phyloP scores from a whole-genome alignment of 2,797 vertebrate species.

The Eleutherodactylus coqui region DNA sequence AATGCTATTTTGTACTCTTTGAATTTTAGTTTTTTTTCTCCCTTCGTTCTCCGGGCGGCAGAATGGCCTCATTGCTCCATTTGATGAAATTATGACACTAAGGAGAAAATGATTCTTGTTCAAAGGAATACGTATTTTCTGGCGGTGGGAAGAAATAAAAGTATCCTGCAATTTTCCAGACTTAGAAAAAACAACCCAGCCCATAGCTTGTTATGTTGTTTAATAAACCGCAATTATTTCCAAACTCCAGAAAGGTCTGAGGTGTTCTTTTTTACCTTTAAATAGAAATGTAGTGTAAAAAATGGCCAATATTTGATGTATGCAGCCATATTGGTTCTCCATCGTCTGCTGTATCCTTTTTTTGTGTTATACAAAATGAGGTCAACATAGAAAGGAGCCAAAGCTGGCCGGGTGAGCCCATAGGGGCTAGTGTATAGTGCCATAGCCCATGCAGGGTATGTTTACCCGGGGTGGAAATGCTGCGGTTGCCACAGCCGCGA shows the following conservation, averaged over 20 bases:
- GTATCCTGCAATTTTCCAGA: neutral
- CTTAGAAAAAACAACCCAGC: neutral
- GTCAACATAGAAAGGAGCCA: neutral
- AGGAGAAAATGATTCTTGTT: slow-evolving; percentile 40
- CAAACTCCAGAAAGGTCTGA: neutral
- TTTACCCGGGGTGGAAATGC: too few species aligned
- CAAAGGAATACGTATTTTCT: slow-evolving; percentile 9
- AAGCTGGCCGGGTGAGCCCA: too few species aligned
- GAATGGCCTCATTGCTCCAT: slow-evolving; percentile 32
- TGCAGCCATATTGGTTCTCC: neutral
- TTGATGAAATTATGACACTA: slow-evolving; percentile 37
- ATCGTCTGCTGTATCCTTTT: neutral
- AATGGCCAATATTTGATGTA: neutral
- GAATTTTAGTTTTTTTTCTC: neutral
- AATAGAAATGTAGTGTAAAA: neutral
- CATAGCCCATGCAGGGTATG: too few species aligned
- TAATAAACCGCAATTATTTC: slow-evolving; percentile 2
- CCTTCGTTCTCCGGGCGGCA: neutral
- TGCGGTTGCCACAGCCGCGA: too few species aligned
- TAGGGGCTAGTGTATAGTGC: too few species aligned
- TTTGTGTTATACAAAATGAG: neutral
- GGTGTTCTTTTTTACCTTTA: neutral
- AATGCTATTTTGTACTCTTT: slow-evolving; percentile 47
- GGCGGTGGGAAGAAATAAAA: neutral
- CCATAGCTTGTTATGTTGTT: neutral